Evolutionary conservation across 2,113 vertebrate genomes (phyloP).

Genomic region (Shinisaurus crocodilurus): DNA sequence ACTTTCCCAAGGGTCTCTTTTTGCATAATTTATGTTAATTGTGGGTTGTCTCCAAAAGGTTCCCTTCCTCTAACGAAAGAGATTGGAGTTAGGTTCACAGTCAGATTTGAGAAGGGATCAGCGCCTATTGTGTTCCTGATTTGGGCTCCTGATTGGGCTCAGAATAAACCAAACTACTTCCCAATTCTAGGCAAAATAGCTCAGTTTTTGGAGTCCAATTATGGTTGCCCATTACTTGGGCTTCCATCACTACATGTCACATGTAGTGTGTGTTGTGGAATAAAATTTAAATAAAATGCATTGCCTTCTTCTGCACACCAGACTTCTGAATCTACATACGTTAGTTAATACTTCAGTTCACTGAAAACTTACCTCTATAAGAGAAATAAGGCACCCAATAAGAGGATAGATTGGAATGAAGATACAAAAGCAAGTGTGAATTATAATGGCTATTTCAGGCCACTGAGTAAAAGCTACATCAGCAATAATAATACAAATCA

Average conservation of each 20-base stretch:
- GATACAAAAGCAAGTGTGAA: slow-evolving; percentile 79
- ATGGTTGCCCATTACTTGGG: background rate
- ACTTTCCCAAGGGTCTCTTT: background rate
- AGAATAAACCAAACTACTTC: background rate
- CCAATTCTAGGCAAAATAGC: background rate
- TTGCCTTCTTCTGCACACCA: background rate
- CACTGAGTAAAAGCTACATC: slow-evolving; percentile 75
- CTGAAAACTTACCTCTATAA: slow-evolving; percentile 85
- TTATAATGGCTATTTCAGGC: background rate
- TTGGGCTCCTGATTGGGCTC: no score
- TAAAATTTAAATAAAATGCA: background rate
- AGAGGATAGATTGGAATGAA: slow-evolving; percentile 92
- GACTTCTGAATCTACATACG: background rate
- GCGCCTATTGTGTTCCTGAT: background rate
- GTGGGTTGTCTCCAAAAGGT: background rate
- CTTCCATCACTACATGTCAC: no score
- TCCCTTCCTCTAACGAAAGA: no score
- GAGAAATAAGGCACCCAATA: slow-evolving; percentile 91
- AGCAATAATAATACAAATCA: slow-evolving; percentile 75
- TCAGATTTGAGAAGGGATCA: background rate
- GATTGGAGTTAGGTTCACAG: no score
- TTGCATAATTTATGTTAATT: background rate
- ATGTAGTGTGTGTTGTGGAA: background rate
- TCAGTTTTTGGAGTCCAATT: background rate
- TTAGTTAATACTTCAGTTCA: background rate